Conservation (phyloP, 2,888 invertebrate species). For the Acanthosepion esculentum region DNA sequence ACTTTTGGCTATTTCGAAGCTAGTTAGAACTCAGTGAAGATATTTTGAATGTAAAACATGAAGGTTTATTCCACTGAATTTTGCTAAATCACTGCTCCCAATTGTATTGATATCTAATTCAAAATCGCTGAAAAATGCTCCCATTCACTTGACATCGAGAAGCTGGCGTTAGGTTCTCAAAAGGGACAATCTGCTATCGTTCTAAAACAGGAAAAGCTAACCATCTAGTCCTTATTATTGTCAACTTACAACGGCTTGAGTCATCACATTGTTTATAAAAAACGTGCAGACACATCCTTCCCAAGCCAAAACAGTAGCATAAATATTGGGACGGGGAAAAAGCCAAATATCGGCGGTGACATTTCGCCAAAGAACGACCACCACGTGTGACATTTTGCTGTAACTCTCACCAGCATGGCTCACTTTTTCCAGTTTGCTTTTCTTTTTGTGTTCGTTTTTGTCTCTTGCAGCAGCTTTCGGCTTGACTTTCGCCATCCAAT, state of each 20-base stretch:
- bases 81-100: too few relatives aligned
- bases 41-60: too few relatives aligned
- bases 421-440: not conserved
- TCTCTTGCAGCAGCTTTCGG: not conserved
- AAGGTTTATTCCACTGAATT: too few relatives aligned
- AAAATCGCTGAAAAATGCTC: not conserved
- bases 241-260: not conserved
- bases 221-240: not conserved
- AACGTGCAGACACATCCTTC: constrained; percentile 15
- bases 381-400: constrained; percentile 1
- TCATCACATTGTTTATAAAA: constrained; percentile 12
- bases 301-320: constrained; percentile 8
- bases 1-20: too few relatives aligned
- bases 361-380: constrained; percentile 4
- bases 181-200: constrained; percentile 24
- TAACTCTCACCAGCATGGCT: not conserved
- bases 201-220: constrained; percentile 2
- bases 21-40: too few relatives aligned
- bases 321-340: constrained; percentile 33
- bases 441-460: not conserved
- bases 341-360: constrained; percentile 12
- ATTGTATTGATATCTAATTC: not conserved
- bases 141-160: not conserved
- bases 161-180: too few relatives aligned
- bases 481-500: not conserved